Evolutionary conservation across 92 coral and sea anemone species (phyloP), one percentile per base, ranked within the genome.

Genomic region (Epizoanthus ramosus): DNA sequence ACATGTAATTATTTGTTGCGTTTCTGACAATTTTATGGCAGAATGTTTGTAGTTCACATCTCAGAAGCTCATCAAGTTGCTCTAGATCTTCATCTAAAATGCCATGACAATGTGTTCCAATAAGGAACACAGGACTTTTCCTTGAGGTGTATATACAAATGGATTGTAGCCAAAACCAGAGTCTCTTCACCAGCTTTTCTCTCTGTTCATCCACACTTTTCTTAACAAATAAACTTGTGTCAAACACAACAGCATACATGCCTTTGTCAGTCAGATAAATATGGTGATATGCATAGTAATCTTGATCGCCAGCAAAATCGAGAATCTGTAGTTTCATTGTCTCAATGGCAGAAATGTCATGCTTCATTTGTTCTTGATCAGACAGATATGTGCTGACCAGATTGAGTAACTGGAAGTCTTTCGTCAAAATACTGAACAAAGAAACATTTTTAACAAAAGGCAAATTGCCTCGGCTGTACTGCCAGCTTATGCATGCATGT

Each of bases 251-350:
- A 31, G 45, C 19, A 70, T 43, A 70, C 12, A 70, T 37, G 53
- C 54, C 57, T 31, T 70, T 37, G 22, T 37, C 74, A 31, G 58
- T 19, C 19, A 71, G 52, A 71, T 35, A 71, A 41, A 71, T 41
- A 43, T 45, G 75, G 24, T 71, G 75, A 21, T 71, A 71, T 5
- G 54, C 28, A 43, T 43, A 71, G 23, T 71, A 71, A 45, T 21
- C 75, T 45, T 71, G 43, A 21, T 71, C 75, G 21, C 75, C 75
- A 16, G 75, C 75, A 45, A 71, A 71, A 13, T 71, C 75, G 17
- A 43, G 75, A 39, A 45, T 23, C 33, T 71, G 75, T 21, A 71
- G 8, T 17, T 43, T 39, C 53, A 71, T 45, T 45, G 28, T 39
- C 31, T 43, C 54, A n/a, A 45, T 71, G 15, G 33, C 14, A 0